Evolutionary conservation across 1,140 invertebrate genomes (phyloP).

Genomic region (Leptestheria dahalacensis): DNA sequence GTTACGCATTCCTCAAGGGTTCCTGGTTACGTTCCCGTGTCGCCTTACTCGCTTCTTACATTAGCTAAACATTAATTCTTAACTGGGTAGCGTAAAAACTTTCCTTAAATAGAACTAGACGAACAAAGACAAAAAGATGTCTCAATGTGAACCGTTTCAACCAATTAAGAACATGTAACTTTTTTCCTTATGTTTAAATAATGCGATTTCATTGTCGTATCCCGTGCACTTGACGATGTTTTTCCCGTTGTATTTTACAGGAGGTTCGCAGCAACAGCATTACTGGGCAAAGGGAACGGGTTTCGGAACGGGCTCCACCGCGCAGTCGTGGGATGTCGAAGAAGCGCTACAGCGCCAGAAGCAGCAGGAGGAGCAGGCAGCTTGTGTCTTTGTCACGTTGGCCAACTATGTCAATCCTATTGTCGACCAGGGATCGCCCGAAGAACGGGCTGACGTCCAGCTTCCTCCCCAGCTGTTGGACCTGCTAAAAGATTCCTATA

Average conservation of each 20-base stretch:
- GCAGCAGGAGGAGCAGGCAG: conserved; percentile 85
- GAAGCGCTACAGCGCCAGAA: conserved; percentile 73
- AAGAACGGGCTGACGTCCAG: conserved; percentile 16
- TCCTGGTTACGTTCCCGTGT: no score
- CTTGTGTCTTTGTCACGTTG: conserved; percentile 42
- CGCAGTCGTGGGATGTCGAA: conserved; percentile 90
- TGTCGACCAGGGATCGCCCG: background rate
- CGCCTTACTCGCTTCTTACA: no score
- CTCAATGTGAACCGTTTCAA: background rate
- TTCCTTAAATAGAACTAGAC: no score
- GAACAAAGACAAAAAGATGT: no score
- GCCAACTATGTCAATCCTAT: conserved; percentile 11
- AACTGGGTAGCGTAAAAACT: no score
- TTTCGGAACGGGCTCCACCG: conserved; percentile 86
- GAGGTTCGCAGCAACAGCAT: conserved; percentile 62
- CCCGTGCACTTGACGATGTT: conserved; percentile 16
- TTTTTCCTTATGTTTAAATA: background rate
- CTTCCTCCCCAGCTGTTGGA: conserved; percentile 55
- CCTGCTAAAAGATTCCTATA: conserved; percentile 59
- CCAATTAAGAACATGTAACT: background rate
- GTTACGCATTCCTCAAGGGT: no score
- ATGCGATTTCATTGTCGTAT: conserved; percentile 5
- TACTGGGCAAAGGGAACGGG: conserved; percentile 91
- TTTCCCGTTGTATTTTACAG: conserved; percentile 17
- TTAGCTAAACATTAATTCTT: no score